Base-by-base conservation (phyloP, 2,888 invertebrate species). In the Drosophila bunnanda region DNA sequence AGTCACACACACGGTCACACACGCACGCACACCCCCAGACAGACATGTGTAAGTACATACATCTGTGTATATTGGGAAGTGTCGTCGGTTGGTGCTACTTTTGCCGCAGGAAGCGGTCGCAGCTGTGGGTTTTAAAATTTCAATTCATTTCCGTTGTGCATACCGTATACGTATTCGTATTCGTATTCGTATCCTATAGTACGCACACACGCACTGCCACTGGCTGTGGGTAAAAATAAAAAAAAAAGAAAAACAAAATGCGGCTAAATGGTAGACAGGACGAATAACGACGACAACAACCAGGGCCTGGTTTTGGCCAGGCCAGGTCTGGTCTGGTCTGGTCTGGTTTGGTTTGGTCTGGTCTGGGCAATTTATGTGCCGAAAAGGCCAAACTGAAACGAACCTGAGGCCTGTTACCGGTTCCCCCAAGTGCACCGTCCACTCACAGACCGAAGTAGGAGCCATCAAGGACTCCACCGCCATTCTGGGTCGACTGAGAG, bases 51-150 rank as follows among this genome's bases (percentile, higher is more conserved):
- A 66, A 64, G 68, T 54, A 55, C 72, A 62, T 38, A 48, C 34
- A 44, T 41, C 48, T 69, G 70, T 76, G 66, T 80, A 66, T 62
- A 69, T 75, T 62, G 70, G 71, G 56, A 79, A 75, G 85, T 80
- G 83, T 83, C 79, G 81, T 72, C 71, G 87, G 55, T 57, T 68
- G 75, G 56, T 78, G 89, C 79, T 88, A 66, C 84, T 80, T 80
- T 87, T 85, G 84, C 84, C 87, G 89, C 84, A 88, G 89, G 87
- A 84, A 84, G 89, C 89, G 84, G 89, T 86, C 90, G 85, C 89
- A 90, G 89, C 89, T 89, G 89, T 80, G 82, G 86, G 78, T 86
- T 90, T 89, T 88, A 83, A 89, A 89, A 84, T 88, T 90, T 89
- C 90, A 89, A 90, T 88, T 89, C 84, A 85, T 87, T 90, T 89